Evolutionary conservation across 2,797 vertebrate genomes (phyloP).

Genomic region (Amblyraja radiata): DNA sequence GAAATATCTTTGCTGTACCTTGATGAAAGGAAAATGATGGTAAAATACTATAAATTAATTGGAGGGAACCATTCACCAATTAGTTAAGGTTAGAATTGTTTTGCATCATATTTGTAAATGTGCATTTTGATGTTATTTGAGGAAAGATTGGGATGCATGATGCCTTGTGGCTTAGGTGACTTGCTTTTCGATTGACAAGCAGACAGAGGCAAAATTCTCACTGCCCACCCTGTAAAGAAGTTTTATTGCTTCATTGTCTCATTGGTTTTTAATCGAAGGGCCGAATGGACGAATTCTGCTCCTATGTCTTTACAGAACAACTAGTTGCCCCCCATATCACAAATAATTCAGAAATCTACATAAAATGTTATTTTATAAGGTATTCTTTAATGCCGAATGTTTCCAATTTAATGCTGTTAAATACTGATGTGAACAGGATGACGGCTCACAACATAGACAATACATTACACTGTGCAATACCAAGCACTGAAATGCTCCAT

Average conservation of each 20-base stretch:
- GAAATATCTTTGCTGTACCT: conserved; percentile 52
- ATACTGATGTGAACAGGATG: not conserved
- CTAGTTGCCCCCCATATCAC: not conserved
- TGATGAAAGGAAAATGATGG: conserved; percentile 55
- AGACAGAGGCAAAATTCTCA: conserved; percentile 18
- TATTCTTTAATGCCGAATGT: not conserved
- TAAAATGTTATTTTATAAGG: not conserved
- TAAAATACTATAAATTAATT: conserved; percentile 53
- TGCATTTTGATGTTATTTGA: not conserved
- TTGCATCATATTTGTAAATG: not conserved
- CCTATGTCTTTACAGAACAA: not conserved
- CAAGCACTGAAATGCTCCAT: not conserved
- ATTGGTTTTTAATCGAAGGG: not conserved
- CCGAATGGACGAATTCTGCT: too few relatives aligned
- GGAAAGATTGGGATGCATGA: not conserved
- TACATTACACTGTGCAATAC: not conserved
- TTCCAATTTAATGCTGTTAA: not conserved
- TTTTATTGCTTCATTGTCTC: not conserved
- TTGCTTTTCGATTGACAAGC: not conserved
- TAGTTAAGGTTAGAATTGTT: conserved; percentile 49
- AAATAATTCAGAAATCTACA: not conserved
- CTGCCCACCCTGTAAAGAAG: not conserved
- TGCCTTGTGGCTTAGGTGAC: not conserved
- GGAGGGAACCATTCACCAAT: conserved; percentile 56
- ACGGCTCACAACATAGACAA: not conserved